phyloP scores from a whole-genome alignment of 2,113 vertebrate species.

The Perognathus longimembris region DNA sequence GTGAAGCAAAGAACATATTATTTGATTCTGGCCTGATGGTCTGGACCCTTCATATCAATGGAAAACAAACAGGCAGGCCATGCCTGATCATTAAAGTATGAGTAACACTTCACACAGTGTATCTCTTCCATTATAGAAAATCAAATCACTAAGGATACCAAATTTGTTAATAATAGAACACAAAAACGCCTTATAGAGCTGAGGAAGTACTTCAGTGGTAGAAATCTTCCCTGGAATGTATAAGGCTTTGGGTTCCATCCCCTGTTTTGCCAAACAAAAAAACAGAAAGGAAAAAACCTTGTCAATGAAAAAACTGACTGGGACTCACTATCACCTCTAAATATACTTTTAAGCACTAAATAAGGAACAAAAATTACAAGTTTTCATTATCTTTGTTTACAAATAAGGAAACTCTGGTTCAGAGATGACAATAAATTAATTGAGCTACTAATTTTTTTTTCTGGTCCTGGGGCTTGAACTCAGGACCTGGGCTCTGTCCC shows the following conservation, averaged over 20 bases:
- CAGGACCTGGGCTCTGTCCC: too few species aligned
- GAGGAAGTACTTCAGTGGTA: background rate
- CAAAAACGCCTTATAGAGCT: background rate
- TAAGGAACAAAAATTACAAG: conserved; percentile 18
- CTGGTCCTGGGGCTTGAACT: too few species aligned
- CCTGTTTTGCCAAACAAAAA: too few species aligned
- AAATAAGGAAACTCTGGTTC: conserved; percentile 36
- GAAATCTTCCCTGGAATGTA: background rate
- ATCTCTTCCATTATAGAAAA: conserved; percentile 17
- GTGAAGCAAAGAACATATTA: conserved; percentile 38
- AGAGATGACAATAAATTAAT: background rate
- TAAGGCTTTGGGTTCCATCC: background rate
- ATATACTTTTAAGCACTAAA: background rate
- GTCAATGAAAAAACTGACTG: too few species aligned
- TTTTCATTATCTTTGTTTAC: conserved; percentile 17
- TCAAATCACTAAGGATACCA: background rate
- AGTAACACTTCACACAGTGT: background rate
- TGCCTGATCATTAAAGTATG: background rate
- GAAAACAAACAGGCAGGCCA: conserved; percentile 43
- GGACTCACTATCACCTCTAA: conserved; percentile 1
- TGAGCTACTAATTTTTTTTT: background rate
- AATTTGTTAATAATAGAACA: background rate
- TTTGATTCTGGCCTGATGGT: background rate
- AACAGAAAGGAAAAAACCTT: background rate
- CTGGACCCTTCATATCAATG: background rate